These are phyloP conservation scores for Macaca mulatta DNA, from an alignment of 2,113 vertebrate species.

Conservation along the genomic window DNA sequence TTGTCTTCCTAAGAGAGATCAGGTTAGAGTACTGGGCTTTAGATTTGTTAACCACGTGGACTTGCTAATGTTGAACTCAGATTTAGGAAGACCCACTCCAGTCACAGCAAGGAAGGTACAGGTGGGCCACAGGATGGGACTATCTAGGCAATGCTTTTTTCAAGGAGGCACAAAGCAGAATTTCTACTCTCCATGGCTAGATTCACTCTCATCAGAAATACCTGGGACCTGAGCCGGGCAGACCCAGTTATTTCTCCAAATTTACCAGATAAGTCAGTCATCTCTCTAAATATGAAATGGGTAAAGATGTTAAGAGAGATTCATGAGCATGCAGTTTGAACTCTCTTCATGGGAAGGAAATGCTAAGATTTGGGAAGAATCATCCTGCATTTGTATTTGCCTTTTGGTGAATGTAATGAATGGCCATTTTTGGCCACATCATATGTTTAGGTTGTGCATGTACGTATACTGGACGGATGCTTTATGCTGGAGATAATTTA, in stretches of 20 bases:
- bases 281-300: neutral
- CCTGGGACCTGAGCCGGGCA: neutral
- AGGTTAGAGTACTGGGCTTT: neutral
- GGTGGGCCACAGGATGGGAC: neutral
- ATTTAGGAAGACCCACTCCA: neutral
- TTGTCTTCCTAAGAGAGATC: neutral
- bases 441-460: fast-evolving
- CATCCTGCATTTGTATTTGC: neutral
- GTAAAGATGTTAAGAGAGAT: neutral
- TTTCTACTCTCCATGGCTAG: neutral
- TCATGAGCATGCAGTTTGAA: neutral
- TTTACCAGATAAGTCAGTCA: neutral
- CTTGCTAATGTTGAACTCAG: neutral
- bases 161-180: neutral
- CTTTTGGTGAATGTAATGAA: neutral
- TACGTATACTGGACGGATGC: neutral
- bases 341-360: neutral
- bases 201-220: neutral
- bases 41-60: neutral
- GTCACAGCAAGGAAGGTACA: neutral
- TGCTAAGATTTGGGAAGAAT: neutral
- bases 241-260: neutral
- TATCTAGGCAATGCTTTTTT: neutral
- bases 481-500: neutral
- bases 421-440: neutral